Evolutionary conservation across 2,888 invertebrate genomes (phyloP), one percentile per base, ranked within the genome.

Genomic region (Athalia circularis): DNA sequence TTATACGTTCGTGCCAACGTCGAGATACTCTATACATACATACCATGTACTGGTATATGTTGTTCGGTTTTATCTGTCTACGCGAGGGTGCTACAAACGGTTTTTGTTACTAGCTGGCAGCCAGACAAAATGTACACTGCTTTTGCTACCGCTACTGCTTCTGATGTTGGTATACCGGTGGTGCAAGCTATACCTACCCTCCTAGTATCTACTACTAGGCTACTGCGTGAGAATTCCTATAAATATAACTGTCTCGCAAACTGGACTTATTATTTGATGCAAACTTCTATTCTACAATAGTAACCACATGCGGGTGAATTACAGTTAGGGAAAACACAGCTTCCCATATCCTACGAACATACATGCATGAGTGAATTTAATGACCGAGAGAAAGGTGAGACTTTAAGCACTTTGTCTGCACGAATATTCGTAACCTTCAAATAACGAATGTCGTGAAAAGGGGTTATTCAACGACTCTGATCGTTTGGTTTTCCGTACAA

Each of bases 61-160:
- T 68, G 15, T 68, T 54, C n/a, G 45, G 52, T 68, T 68, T 68
- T 68, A 54, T 68, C 68, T 68, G 68, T 29, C 52, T 52, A 50
- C 52, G 29, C 54, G 9, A n/a, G 67, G 48, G 50, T 15, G 67
- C 13, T 67, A 67, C 67, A 67, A 67, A 67, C 15, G 15, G 68
- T 68, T 68, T 68, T 68, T 68, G 68, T 68, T 68, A 15, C 9
- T 6, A 8, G 52, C 68, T 52, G 52, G 68, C 68, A 68, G 11
- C 52, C 68, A 29, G 52, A 68, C 68, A 68, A 68, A 68, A 68
- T 68, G 43, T 54, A n/a, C n/a, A n/a, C 54, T 54, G 54, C 29
- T 29, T 29, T 29, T 29, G 29, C 29, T 29, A 29, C 29, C n/a
- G 54, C 54, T 54, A n/a, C 54, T 54, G 9, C 8, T 8, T 54